phyloP scores from a whole-genome alignment of 2,888 invertebrate species.

The Dendrolimus pini region DNA sequence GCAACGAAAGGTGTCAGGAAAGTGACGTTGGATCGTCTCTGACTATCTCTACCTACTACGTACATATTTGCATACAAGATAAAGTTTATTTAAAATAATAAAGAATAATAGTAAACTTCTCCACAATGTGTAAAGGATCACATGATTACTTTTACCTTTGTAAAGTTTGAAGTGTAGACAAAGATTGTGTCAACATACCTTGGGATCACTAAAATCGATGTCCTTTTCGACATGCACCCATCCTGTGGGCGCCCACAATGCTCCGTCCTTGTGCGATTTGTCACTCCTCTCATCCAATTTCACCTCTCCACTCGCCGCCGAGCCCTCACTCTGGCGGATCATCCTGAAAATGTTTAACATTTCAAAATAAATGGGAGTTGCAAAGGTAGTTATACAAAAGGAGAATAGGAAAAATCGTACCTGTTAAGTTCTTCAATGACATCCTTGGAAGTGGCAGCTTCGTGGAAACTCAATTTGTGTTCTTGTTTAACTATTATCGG shows the following conservation, averaged over 20 bases:
- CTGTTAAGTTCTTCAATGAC: conserved; percentile 85
- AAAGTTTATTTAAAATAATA: too few relatives aligned
- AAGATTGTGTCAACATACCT: conserved; percentile 61
- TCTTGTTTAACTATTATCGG: conserved; percentile 70
- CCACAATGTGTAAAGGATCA: too few relatives aligned
- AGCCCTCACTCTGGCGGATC: conserved; percentile 64
- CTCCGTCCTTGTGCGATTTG: conserved; percentile 72
- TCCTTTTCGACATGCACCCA: conserved; percentile 88
- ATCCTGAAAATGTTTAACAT: conserved; percentile 36
- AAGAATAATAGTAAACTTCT: too few relatives aligned
- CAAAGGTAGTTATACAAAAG: conserved; percentile 3
- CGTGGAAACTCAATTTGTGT: conserved; percentile 82
- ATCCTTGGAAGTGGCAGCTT: conserved; percentile 84
- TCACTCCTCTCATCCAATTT: conserved; percentile 27
- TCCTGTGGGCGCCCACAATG: conserved; percentile 83
- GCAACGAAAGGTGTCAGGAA: too few relatives aligned
- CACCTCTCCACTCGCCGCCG: conserved; percentile 25
- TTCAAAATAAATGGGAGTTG: background rate
- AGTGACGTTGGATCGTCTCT: too few relatives aligned
- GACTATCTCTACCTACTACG: too few relatives aligned
- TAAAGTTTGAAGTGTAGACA: too few relatives aligned
- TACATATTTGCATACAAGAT: too few relatives aligned
- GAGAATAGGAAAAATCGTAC: conserved; percentile 24
- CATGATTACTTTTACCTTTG: too few relatives aligned
- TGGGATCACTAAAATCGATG: conserved; percentile 86